These are phyloP conservation scores for Thamnophis elegans DNA, from an alignment of 2,797 vertebrate genomes.

Conservation along the genomic window DNA sequence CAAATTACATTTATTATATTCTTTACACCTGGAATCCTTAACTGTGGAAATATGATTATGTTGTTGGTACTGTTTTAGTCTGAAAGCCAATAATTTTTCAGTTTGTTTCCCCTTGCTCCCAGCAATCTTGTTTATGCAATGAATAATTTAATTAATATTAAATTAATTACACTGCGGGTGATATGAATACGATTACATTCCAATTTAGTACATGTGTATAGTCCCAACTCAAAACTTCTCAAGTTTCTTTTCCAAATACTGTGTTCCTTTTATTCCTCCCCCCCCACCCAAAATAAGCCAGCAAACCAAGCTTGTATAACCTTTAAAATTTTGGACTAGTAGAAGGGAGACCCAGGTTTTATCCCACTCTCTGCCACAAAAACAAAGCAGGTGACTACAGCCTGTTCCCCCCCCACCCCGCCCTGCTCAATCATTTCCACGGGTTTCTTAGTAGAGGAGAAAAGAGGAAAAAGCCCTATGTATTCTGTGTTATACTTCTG, in stretches of 20 bases:
- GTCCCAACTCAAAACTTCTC: neutral
- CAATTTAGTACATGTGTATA: neutral
- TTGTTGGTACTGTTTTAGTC: neutral
- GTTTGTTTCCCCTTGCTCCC: neutral
- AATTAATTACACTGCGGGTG: neutral
- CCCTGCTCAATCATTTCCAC: neutral
- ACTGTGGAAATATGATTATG: neutral
- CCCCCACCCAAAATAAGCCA: neutral
- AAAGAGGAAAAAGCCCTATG: neutral
- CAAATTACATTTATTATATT: neutral
- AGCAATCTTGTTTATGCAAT: neutral
- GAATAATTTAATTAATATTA: neutral
- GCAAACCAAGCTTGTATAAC: neutral
- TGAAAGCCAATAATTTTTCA: neutral
- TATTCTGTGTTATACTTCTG: neutral
- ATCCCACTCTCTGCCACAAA: neutral
- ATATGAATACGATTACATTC: neutral
- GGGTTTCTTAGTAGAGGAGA: neutral
- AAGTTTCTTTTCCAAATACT: neutral
- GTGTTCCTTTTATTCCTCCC: neutral
- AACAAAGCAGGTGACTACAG: neutral
- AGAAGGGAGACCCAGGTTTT: neutral
- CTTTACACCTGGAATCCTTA: neutral
- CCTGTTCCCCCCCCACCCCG: no score
- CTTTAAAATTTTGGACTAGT: neutral